Base-by-base conservation (phyloP, 2,888 invertebrate species). In the Dromius quadrimaculatus region DNA sequence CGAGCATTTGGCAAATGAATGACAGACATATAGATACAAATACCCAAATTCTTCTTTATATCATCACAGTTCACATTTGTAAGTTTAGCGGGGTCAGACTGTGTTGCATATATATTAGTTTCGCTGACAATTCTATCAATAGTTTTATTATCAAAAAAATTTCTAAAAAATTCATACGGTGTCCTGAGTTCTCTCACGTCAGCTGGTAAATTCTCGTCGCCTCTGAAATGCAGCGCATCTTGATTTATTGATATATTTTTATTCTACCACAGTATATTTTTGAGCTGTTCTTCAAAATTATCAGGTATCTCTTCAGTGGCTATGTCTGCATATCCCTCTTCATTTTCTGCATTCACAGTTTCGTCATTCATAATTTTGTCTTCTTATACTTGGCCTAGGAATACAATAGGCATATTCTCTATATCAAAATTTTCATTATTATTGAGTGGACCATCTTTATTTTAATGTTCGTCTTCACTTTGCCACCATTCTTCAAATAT, bases 1-100 rank as follows among this genome's bases (percentile, higher is more conserved):
- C 75, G 41, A 57, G 70, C 61, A 68, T 74, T 75, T 8, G 74
- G 73, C 34, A 75, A 71, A 28, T 75, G 71, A 64, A 74, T 73
- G 1, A 78, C 71, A 11, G 77, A 76, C 73, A 75, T 76, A 61
- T 74, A 76, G 50, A 74, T 72, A 19, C 70, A 69, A 59, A 75
- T 73, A 13, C 75, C 75, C 3, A 75, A 20, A 70, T 59, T 75
- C 62, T 71, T 64, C 23, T 50, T 59, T 3, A 70, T 50, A 50
- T 73, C 70, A 11, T 36, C 15, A 11, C 28, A 5, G 19, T 17
- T 38, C 2, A 13, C 1, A 38, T 13, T 38, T 38, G 15, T 15
- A n/a, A 15, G 2, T 38, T 13, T 38, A 1, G 8, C 13, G 2
- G 38, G 38, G 6, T 38, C 6, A 11, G 8, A 38, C 38, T 38